Conservation (phyloP, 2,797 vertebrate genomes). For the Poliocrania exsul region DNA sequence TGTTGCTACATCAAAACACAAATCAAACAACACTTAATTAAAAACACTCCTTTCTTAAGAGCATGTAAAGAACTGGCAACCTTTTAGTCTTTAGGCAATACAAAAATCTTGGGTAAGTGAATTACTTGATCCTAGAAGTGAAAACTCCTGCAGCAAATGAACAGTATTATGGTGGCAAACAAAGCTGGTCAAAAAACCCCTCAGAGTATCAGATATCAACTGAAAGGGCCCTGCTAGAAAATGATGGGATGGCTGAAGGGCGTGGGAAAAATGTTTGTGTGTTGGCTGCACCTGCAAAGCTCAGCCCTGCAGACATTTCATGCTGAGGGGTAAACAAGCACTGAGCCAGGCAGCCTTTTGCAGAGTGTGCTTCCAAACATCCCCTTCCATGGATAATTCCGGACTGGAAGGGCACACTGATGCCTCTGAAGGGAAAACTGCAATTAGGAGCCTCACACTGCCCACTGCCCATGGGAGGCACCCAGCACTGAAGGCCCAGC, state of each 20-base stretch:
- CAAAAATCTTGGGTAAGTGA: not conserved
- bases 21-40: not conserved
- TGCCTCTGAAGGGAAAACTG: not conserved
- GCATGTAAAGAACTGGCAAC: not conserved
- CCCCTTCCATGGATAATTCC: not conserved
- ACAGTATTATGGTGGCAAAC: not conserved
- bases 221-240: not conserved
- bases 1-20: not conserved
- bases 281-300: conserved; percentile 37
- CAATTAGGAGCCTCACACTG: not conserved
- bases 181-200: not conserved
- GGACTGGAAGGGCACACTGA: not conserved
- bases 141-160: not conserved
- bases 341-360: not conserved
- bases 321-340: conserved; percentile 8
- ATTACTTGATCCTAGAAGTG: not conserved
- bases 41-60: not conserved
- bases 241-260: not conserved
- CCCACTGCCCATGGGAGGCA: not conserved
- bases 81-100: not conserved
- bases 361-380: not conserved
- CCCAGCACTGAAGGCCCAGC: not conserved
- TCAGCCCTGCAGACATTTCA: not conserved
- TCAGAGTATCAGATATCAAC: not conserved
- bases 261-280: not conserved